Evolutionary conservation across 2,113 vertebrate species (phyloP).

Genomic region (Vombatus ursinus): DNA sequence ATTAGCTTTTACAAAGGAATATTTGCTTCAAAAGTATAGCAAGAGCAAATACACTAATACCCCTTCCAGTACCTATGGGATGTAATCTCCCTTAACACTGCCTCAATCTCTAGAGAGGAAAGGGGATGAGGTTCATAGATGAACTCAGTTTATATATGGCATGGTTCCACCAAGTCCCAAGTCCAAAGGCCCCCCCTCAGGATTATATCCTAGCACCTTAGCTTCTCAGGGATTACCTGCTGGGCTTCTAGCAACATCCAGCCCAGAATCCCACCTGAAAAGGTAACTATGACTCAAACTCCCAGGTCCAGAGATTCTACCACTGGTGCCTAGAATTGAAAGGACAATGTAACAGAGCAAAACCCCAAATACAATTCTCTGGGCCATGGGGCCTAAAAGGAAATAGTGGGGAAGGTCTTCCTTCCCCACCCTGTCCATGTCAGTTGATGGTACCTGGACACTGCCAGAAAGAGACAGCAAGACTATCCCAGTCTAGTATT

Average conservation of each 20-base stretch:
- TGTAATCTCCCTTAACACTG: not conserved
- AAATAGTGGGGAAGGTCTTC: not conserved
- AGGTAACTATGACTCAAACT: not conserved
- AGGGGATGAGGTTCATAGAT: not conserved
- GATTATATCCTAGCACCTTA: not conserved
- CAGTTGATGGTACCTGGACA: not conserved
- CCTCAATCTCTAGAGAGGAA: not conserved
- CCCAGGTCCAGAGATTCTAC: not conserved
- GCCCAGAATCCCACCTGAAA: not conserved
- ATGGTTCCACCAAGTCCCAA: too few relatives aligned
- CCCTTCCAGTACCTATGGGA: not conserved
- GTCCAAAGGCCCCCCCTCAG: not conserved
- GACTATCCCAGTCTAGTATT: not conserved
- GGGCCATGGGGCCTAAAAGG: not conserved
- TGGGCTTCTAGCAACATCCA: not conserved
- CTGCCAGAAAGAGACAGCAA: not conserved
- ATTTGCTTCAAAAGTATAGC: not conserved
- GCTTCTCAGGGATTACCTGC: not conserved
- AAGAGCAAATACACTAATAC: not conserved
- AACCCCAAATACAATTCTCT: not conserved
- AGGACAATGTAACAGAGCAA: not conserved
- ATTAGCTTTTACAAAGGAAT: not conserved
- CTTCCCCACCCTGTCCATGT: not conserved
- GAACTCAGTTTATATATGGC: not conserved
- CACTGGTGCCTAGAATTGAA: not conserved